Conservation (phyloP, 1,140 invertebrate species). For the Drosophila busckii region DNA sequence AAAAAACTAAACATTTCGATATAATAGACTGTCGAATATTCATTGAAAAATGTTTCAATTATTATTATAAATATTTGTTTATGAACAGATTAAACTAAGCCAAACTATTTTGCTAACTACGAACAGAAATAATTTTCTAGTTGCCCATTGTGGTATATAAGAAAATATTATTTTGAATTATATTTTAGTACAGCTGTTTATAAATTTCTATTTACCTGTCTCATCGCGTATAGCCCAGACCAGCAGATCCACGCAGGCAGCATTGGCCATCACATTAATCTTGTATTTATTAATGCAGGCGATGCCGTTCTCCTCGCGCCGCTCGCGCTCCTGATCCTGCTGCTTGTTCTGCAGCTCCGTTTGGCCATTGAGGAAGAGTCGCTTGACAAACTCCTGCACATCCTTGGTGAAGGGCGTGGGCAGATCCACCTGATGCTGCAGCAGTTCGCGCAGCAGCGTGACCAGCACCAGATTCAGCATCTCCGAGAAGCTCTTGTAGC, state of each 20-base stretch:
- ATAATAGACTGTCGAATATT: no score
- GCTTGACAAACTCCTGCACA: slow-evolving; percentile 87
- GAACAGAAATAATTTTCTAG: no score
- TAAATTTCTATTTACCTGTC: slow-evolving; percentile 85
- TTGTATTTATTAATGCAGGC: slow-evolving; percentile 92
- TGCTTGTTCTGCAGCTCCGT: slow-evolving; percentile 92
- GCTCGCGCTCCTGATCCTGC: slow-evolving; percentile 90
- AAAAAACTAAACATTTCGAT: no score
- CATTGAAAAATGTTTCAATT: no score
- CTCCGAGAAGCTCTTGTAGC: slow-evolving; percentile 95
- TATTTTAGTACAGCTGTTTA: slow-evolving; percentile 16
- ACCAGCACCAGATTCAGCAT: slow-evolving; percentile 96
- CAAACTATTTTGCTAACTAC: no score
- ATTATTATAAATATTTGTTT: no score
- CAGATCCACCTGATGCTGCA: slow-evolving; percentile 93
- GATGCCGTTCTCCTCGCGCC: slow-evolving; percentile 86
- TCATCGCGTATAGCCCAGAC: slow-evolving; percentile 99
- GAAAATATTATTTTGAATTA: no score
- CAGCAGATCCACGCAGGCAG: slow-evolving; percentile 96
- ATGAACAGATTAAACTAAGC: no score
- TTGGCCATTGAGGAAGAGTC: slow-evolving; percentile 93
- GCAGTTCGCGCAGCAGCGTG: slow-evolving; percentile 92
- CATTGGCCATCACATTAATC: slow-evolving; percentile 97
- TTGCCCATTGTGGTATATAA: no score
- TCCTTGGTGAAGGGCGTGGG: slow-evolving; percentile 94